Evolutionary conservation across 2,797 vertebrate genomes (phyloP).

Genomic region (Capromys pilorides): DNA sequence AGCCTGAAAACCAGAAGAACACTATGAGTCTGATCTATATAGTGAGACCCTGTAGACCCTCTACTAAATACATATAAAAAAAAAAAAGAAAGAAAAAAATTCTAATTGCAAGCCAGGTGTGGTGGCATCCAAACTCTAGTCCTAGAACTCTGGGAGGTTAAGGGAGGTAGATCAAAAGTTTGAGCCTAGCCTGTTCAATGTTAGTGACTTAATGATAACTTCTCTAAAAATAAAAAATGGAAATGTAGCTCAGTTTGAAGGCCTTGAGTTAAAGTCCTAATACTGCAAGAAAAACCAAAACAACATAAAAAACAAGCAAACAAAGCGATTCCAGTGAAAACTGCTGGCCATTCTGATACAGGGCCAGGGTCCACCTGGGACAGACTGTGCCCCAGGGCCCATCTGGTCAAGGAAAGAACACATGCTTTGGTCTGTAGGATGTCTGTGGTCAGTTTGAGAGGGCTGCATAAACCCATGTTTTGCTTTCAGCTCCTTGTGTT

Average conservation of each 20-base stretch:
- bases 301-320: not conserved
- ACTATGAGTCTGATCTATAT: too few relatives aligned
- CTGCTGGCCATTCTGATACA: not conserved
- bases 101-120: not conserved
- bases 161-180: not conserved
- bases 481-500: not conserved
- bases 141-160: not conserved
- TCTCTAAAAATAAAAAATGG: not conserved
- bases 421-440: rapidly evolving
- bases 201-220: not conserved
- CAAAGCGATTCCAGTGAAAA: not conserved
- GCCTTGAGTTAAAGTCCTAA: not conserved
- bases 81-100: not conserved
- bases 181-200: not conserved
- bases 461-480: not conserved
- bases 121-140: not conserved
- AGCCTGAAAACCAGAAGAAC: too few relatives aligned
- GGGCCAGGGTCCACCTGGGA: not conserved
- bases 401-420: too few relatives aligned
- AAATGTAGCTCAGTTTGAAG: not conserved
- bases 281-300: not conserved
- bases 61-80: too few relatives aligned
- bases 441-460: not conserved
- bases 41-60: too few relatives aligned
- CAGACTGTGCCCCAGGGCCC: not conserved